These are phyloP conservation scores for Willowsia nigromaculata DNA, from an alignment of 2,888 invertebrate species.

Conservation along the genomic window DNA sequence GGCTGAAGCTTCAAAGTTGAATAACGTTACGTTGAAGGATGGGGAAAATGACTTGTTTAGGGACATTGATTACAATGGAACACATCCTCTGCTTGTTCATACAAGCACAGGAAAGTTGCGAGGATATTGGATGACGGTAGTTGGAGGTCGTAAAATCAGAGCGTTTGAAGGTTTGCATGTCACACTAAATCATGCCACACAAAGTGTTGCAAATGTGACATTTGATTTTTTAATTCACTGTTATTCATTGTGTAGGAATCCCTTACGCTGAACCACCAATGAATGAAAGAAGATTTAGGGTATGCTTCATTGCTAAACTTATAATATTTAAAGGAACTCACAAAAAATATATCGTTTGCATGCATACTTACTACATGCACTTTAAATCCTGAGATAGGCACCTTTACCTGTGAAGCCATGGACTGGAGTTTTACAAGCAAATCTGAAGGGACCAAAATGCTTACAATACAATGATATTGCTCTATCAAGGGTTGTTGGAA, in stretches of 20 bases:
- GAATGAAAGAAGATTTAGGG: constrained; percentile 64
- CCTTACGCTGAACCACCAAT: constrained; percentile 70
- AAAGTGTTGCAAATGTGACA: background rate
- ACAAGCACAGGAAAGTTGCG: constrained; percentile 54
- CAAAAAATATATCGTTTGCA: no score
- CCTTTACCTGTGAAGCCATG: constrained; percentile 72
- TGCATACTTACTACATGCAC: no score
- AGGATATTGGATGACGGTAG: constrained; percentile 71
- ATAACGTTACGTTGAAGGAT: constrained; percentile 21
- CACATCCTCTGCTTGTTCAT: constrained; percentile 51
- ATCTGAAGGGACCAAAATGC: constrained; percentile 72
- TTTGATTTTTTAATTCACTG: background rate
- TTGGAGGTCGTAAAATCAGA: constrained; percentile 70
- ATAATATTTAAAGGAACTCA: background rate
- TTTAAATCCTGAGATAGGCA: constrained; percentile 4
- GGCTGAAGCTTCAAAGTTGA: background rate
- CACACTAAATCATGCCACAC: background rate
- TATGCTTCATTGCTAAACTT: background rate
- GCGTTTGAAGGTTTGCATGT: constrained; percentile 70
- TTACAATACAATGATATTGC: constrained; percentile 71
- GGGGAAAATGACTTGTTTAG: constrained; percentile 3
- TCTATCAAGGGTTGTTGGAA: constrained; percentile 68
- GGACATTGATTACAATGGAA: constrained; percentile 15
- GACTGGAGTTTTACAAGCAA: constrained; percentile 68
- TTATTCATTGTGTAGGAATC: background rate